A percentile compares a stretch with the other conserved stretches of the same genome.
phyloP scores from a whole-genome alignment of 2,888 invertebrate species.

The Dicyrtomina minuta region DNA sequence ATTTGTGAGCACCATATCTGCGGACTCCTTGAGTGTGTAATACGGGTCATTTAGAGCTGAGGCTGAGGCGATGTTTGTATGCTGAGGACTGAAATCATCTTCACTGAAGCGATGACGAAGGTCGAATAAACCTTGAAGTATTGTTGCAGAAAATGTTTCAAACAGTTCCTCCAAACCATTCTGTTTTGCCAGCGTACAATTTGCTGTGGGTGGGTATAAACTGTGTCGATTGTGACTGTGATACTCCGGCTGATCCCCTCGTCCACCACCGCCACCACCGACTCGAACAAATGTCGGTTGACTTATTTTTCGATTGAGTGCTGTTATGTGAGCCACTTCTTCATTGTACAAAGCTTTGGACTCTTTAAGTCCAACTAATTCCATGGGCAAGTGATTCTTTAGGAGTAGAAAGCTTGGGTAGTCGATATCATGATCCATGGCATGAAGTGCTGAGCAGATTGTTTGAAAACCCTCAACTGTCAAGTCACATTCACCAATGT shows the following conservation, averaged over 20 bases:
- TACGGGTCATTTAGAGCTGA: background rate
- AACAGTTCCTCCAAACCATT: slow-evolving; percentile 6
- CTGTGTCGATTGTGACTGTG: too few species aligned
- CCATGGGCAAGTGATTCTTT: slow-evolving; percentile 44
- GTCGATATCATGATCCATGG: slow-evolving; percentile 50
- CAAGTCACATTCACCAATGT: slow-evolving; percentile 48
- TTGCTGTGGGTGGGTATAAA: too few species aligned
- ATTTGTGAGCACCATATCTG: background rate
- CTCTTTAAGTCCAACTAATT: slow-evolving; percentile 34
- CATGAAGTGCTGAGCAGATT: slow-evolving; percentile 46
- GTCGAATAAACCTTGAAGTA: slow-evolving; percentile 31
- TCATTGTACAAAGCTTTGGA: slow-evolving; percentile 23
- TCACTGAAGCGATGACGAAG: slow-evolving; percentile 16
- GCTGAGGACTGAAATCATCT: slow-evolving; percentile 6
- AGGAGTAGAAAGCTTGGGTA: slow-evolving; percentile 40
- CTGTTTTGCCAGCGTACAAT: too few species aligned
- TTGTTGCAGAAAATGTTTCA: slow-evolving; percentile 32
- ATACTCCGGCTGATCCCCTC: too few species aligned
- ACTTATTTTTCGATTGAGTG: slow-evolving; percentile 8
- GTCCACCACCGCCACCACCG: background rate
- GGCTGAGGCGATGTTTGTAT: too few species aligned
- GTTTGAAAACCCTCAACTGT: slow-evolving; percentile 45
- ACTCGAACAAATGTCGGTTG: slow-evolving; percentile 15
- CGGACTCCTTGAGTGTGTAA: background rate
- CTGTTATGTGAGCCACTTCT: background rate